phyloP scores from a whole-genome alignment of 1,140 invertebrate species.

The Periplaneta americana region DNA sequence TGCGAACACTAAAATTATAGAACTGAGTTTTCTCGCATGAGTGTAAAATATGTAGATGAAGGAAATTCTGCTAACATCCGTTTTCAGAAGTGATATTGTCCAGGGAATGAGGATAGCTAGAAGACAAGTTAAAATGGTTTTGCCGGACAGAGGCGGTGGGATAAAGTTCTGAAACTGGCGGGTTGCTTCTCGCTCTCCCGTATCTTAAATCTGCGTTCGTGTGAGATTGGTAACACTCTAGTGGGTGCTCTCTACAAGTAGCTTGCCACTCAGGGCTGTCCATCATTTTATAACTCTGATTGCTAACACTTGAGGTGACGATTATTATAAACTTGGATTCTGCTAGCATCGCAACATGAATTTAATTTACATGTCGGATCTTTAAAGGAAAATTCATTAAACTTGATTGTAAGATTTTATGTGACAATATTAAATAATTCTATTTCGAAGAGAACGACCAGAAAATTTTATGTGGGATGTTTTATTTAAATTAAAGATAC shows the following conservation, averaged over 20 bases:
- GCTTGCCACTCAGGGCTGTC: no score
- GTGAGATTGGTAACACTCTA: neutral
- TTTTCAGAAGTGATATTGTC: neutral
- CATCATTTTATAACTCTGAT: no score
- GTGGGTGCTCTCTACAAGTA: neutral
- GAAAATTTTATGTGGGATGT: no score
- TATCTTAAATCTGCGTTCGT: neutral
- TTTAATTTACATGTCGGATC: no score
- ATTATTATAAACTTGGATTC: no score
- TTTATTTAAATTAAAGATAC: no score
- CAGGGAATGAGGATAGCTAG: neutral
- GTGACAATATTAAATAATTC: no score
- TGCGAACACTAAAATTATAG: neutral
- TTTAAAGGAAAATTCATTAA: no score
- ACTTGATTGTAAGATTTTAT: no score
- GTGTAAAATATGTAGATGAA: neutral
- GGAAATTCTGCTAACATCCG: neutral
- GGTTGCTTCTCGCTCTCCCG: neutral
- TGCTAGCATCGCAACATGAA: no score
- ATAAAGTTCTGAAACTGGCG: neutral
- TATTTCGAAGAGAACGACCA: no score
- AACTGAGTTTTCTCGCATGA: neutral
- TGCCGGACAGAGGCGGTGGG: neutral
- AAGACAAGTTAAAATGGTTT: neutral
- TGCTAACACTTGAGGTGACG: no score